Evolutionary conservation across 1,140 invertebrate species (phyloP).

Genomic region (Chironomus tepperi): DNA sequence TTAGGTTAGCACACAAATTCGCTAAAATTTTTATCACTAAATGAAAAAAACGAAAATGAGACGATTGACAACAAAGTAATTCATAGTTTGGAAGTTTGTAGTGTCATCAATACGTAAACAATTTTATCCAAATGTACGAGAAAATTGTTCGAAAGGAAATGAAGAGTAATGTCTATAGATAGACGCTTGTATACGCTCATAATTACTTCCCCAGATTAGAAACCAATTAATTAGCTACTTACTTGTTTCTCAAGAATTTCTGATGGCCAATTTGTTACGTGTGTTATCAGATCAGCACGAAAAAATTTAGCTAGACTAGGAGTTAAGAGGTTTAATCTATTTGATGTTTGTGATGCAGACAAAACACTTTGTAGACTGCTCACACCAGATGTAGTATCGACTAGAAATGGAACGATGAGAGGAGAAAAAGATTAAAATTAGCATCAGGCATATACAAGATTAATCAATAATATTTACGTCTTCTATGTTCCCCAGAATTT

Average conservation of each 20-base stretch:
- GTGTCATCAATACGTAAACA: no score
- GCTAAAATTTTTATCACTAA: background rate
- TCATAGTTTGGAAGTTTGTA: no score
- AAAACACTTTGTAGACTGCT: constrained; percentile 39
- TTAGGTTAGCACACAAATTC: background rate
- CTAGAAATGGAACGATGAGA: constrained; percentile 28
- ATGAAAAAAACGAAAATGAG: constrained; percentile 21
- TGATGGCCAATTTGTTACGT: constrained; percentile 86
- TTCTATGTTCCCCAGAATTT: constrained; percentile 42
- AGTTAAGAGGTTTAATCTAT: constrained; percentile 53
- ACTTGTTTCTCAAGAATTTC: constrained; percentile 91
- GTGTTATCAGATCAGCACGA: constrained; percentile 79
- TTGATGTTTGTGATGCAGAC: constrained; percentile 33
- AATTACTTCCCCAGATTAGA: no score
- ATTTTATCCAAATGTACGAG: no score
- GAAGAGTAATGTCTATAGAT: no score
- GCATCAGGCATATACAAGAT: no score
- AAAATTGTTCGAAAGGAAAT: no score
- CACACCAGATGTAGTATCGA: constrained; percentile 35
- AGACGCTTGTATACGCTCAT: no score
- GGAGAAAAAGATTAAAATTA: no score
- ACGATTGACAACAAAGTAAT: constrained; percentile 19
- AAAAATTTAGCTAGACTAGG: constrained; percentile 87
- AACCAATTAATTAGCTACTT: constrained; percentile 27
- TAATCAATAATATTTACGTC: constrained; percentile 37